Evolutionary conservation across 30 jellyfish, hydroid and myxozoan genomes (phyloP).

Genomic region (Mastigias papua): DNA sequence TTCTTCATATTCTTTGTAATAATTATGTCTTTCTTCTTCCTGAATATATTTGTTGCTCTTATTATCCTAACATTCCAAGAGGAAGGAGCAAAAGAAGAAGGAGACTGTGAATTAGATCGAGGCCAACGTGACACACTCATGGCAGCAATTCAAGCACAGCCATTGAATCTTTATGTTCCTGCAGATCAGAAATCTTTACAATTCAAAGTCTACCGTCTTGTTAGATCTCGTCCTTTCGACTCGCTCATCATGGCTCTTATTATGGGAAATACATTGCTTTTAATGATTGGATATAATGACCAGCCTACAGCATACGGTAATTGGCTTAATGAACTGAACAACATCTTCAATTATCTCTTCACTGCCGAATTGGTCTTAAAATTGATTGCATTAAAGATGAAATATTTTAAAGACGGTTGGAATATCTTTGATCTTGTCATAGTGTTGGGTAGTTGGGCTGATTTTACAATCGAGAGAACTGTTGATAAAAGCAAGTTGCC

Average conservation of each 20-base stretch:
- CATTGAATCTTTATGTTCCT: constrained; percentile 83
- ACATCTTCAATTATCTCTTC: constrained; percentile 75
- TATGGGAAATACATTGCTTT: constrained; percentile 61
- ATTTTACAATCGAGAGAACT: constrained; percentile 61
- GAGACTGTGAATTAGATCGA: constrained; percentile 84
- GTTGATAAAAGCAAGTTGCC: constrained; percentile 56
- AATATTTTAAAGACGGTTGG: constrained; percentile 89
- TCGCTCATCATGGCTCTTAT: constrained; percentile 74
- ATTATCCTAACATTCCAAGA: constrained; percentile 86
- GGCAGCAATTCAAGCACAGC: constrained; percentile 84
- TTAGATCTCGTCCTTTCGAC: constrained; percentile 78
- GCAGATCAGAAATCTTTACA: constrained; percentile 82
- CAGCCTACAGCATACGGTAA: constrained; percentile 74
- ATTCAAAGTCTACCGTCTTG: constrained; percentile 81
- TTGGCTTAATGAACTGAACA: constrained; percentile 57
- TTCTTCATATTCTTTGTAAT: constrained; percentile 77
- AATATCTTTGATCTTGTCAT: constrained; percentile 82
- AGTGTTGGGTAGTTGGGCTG: constrained; percentile 85
- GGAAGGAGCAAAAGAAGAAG: constrained; percentile 80
- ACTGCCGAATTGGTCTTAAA: constrained; percentile 74
- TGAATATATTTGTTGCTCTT: constrained; percentile 85
- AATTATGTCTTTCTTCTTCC: constrained; percentile 84
- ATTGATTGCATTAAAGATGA: constrained; percentile 77
- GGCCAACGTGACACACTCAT: constrained; percentile 79
- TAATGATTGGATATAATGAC: constrained; percentile 74